Evolutionary conservation across 2,113 vertebrate genomes (phyloP), one percentile per base, ranked within the genome.

Genomic region (Gorsachius goisagi): DNA sequence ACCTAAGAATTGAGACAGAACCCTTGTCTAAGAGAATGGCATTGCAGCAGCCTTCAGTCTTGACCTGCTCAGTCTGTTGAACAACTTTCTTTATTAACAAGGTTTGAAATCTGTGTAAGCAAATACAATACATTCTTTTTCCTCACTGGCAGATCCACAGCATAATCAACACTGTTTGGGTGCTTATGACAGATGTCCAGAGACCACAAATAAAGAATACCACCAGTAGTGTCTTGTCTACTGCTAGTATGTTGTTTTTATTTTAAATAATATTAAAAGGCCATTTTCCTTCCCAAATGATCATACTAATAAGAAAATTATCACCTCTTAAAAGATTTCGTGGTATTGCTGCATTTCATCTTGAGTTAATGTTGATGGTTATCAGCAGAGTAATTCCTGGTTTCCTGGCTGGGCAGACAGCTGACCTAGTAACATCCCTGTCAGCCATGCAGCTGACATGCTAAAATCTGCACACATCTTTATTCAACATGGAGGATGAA

Each of bases 201-300:
- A 83, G 52, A 73, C 74, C 81, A 93, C 94, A 95, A 91, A 86
- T 22, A 91, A 92, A 72, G 79, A 67, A 78, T 45, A 86, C 4
- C 79, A 84, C 76, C 58, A 94, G 88, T 55, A 89, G 64, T 21
- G 30, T 87, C 85, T 86, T 82, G 77, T 37, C 76, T 93, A 64
- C 83, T 55, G 33, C 58, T 1, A 63, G 44, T 15, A 71, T 3
- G 32, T 59, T 83, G 64, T 3, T 89, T 93, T 80, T 39, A 80
- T 67, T 80, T 86, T 26, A 66, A 88, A 74, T 71, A 4, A 15
- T 5, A 78, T 60, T 73, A 88, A 55, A 52, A 78, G 56, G 45
- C 30, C 5, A 1, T 58, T 81, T 66, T 68, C 56, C 37, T 93
- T 90, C 50, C 28, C 71, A 45, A 35, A 72, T 33, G 26, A 91